These are phyloP conservation scores for Pampusana beccarii DNA, from an alignment of 2,113 vertebrate species.

Conservation along the genomic window DNA sequence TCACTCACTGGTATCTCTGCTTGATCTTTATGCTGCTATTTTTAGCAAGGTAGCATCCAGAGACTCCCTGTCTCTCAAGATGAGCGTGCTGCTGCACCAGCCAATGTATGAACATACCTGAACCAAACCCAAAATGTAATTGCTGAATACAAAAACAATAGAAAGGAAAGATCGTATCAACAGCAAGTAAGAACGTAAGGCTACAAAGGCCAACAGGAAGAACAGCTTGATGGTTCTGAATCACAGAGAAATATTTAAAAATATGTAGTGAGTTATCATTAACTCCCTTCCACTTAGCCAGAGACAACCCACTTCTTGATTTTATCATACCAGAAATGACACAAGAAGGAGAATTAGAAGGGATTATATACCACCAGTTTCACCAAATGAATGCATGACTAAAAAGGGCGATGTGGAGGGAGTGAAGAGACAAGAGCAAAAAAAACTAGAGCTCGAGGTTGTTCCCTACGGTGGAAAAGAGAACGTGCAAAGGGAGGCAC, in stretches of 20 bases:
- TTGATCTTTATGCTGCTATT: not conserved
- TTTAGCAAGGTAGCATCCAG: not conserved
- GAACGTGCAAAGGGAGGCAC: not conserved
- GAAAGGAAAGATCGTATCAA: not conserved
- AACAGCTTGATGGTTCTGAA: not conserved
- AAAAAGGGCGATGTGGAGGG: not conserved
- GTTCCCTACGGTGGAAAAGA: not conserved
- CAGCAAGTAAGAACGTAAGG: not conserved
- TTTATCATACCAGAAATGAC: not conserved
- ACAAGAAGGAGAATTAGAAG: not conserved
- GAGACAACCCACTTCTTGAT: not conserved
- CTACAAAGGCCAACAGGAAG: not conserved
- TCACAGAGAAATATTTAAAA: conserved; percentile 25
- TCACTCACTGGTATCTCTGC: not conserved
- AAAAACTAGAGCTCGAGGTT: not conserved
- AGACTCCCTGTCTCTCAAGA: not conserved
- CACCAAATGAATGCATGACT: not conserved
- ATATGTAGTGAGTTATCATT: not conserved
- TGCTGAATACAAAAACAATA: not conserved
- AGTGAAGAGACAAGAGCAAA: not conserved
- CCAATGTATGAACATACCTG: not conserved
- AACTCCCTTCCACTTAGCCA: not conserved
- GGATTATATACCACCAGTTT: not conserved
- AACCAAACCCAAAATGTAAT: not conserved
- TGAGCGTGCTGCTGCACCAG: not conserved